Conservation (phyloP, 2,888 invertebrate genomes). For the Pyrrhia umbra region DNA sequence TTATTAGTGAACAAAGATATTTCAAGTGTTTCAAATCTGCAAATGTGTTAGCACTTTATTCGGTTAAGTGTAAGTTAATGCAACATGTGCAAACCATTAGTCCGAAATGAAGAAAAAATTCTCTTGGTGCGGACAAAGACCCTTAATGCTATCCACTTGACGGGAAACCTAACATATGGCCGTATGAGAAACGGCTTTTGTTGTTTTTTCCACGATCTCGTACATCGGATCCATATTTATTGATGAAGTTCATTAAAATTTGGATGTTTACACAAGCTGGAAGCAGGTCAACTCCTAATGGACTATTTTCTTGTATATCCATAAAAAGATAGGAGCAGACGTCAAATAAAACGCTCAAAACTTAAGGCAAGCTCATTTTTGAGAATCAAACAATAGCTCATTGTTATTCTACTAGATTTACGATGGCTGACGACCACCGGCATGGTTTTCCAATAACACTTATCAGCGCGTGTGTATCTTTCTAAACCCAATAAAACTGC, state of each 20-base stretch:
- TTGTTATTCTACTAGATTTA: conserved; percentile 66
- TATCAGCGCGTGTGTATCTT: conserved; percentile 24
- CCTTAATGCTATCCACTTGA: conserved; percentile 73
- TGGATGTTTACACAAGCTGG: not conserved
- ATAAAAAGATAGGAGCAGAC: conserved; percentile 15
- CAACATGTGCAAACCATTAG: conserved; percentile 67
- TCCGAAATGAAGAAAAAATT: conserved; percentile 61
- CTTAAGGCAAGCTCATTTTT: conserved; percentile 49
- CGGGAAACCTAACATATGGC: conserved; percentile 77
- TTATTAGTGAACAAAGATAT: not conserved
- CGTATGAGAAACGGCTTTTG: conserved; percentile 71
- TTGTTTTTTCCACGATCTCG: conserved; percentile 73
- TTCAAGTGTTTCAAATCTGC: conserved; percentile 29
- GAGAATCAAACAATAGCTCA: conserved; percentile 66
- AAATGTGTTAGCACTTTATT: conserved; percentile 66
- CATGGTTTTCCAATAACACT: conserved; percentile 45
- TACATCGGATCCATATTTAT: conserved; percentile 15
- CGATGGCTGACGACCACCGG: conserved; percentile 58
- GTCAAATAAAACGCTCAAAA: conserved; percentile 34
- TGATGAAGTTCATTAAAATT: conserved; percentile 7
- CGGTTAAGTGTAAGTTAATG: conserved; percentile 28
- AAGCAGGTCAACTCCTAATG: conserved; percentile 1
- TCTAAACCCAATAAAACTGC: conserved; percentile 42
- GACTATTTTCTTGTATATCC: not conserved
- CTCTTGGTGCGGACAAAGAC: conserved; percentile 54